Evolutionary conservation across 2,113 vertebrate species (phyloP).

Genomic region (Urocitellus parryii): DNA sequence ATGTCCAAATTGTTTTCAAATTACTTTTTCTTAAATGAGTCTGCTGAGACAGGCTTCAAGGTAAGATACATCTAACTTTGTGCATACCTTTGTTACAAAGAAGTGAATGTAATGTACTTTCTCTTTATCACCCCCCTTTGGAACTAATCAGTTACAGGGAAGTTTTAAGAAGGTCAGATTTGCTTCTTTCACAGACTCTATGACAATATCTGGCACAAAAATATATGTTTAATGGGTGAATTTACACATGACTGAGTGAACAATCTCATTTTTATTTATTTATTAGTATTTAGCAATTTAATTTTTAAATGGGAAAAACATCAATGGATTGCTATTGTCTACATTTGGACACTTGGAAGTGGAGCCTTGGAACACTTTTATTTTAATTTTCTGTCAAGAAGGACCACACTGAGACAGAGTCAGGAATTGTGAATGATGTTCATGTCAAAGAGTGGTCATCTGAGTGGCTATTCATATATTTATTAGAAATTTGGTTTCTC

Average conservation of each 20-base stretch:
- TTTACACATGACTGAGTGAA: slow-evolving; percentile 5
- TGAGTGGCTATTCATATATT: slow-evolving; percentile 69
- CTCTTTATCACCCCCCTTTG: background rate
- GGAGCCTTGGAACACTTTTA: background rate
- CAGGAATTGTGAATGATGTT: slow-evolving; percentile 66
- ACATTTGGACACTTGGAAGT: slow-evolving; percentile 15
- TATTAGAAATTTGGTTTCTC: slow-evolving; percentile 78
- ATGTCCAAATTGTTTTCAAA: background rate
- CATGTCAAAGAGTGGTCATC: slow-evolving; percentile 48
- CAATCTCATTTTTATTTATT: background rate
- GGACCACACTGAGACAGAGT: background rate
- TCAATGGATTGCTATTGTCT: background rate
- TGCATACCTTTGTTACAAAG: background rate
- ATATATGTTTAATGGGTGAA: background rate
- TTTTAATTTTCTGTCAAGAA: slow-evolving; percentile 44
- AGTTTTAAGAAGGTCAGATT: background rate
- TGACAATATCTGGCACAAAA: background rate
- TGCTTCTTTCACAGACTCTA: background rate
- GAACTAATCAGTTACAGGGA: background rate
- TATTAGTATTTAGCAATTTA: background rate
- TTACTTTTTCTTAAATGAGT: background rate
- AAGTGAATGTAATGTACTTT: background rate
- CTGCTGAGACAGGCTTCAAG: background rate
- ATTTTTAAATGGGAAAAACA: slow-evolving; percentile 19
- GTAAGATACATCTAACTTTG: background rate